Percentiles rank a stretch among this genome's conserved stretches.
phyloP scores from a whole-genome alignment of 2,888 invertebrate species.

The Microctonus hyperodae region DNA sequence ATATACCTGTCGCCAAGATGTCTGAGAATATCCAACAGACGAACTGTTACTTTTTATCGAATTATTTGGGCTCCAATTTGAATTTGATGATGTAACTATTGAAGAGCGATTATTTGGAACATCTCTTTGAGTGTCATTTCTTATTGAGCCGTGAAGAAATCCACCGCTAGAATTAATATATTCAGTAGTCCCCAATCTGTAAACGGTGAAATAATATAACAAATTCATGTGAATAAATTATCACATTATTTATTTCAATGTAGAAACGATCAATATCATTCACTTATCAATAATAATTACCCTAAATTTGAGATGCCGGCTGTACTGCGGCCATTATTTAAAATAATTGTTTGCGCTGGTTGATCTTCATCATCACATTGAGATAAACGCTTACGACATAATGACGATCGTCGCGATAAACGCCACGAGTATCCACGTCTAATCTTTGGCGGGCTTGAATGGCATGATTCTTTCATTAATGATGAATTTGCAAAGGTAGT shows the following conservation, averaged over 20 bases:
- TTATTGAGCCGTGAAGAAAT: slow-evolving; percentile 65
- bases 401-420: slow-evolving; percentile 75
- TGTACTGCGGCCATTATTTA: slow-evolving; percentile 61
- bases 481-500: slow-evolving; percentile 53
- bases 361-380: slow-evolving; percentile 63
- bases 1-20: slow-evolving; percentile 54
- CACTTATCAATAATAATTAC: slow-evolving; percentile 35
- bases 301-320: slow-evolving; percentile 55
- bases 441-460: slow-evolving; percentile 63
- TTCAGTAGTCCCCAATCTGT: slow-evolving; percentile 36
- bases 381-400: slow-evolving; percentile 66
- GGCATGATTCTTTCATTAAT: slow-evolving; percentile 52
- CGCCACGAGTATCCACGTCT: slow-evolving; percentile 80
- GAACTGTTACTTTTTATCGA: slow-evolving; percentile 68
- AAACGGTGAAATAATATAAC: background rate
- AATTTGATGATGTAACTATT: slow-evolving; percentile 67
- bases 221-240: no score
- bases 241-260: no score
- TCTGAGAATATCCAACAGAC: slow-evolving; percentile 53
- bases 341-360: slow-evolving; percentile 59
- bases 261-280: no score
- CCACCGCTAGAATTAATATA: slow-evolving; percentile 49
- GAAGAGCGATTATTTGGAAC: slow-evolving; percentile 70
- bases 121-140: slow-evolving; percentile 80
- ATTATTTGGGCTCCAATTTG: slow-evolving; percentile 75